Percentiles rank a stretch among this genome's conserved stretches.
Evolutionary conservation across 2,113 vertebrate genomes (phyloP).

Genomic region (Melierax canorus): DNA sequence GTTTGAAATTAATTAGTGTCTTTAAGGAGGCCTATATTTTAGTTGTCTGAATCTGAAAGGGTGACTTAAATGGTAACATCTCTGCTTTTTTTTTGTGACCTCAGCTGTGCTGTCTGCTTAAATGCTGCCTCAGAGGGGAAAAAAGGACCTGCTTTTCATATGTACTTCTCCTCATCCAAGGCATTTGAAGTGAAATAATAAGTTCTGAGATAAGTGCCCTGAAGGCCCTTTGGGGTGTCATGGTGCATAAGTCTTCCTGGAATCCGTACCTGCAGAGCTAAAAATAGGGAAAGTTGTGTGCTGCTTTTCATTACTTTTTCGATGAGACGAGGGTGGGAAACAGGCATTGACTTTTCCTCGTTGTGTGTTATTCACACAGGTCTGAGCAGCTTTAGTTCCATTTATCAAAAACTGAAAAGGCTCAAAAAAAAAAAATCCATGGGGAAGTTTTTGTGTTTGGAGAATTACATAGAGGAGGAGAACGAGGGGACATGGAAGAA

Average conservation of each 20-base stretch:
- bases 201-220: background rate
- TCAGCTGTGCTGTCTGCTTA: background rate
- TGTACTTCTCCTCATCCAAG: background rate
- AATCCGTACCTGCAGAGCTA: background rate
- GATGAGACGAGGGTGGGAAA: background rate
- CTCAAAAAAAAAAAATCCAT: background rate
- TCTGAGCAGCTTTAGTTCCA: background rate
- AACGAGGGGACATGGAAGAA: accelerated
- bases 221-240: background rate
- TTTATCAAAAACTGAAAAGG: background rate
- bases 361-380: background rate
- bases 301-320: background rate
- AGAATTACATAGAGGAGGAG: background rate
- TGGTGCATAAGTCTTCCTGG: background rate
- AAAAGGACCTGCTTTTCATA: background rate
- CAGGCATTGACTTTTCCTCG: background rate
- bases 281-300: background rate
- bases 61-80: background rate
- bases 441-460: background rate
- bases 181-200: background rate
- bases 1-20: background rate
- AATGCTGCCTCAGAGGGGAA: background rate
- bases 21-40: background rate
- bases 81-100: background rate
- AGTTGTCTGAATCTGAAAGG: background rate